A percentile compares a stretch with the other conserved stretches of the same genome.
Conservation (phyloP, 92 coral and sea anemone species). For the Siderastrea radians region DNA sequence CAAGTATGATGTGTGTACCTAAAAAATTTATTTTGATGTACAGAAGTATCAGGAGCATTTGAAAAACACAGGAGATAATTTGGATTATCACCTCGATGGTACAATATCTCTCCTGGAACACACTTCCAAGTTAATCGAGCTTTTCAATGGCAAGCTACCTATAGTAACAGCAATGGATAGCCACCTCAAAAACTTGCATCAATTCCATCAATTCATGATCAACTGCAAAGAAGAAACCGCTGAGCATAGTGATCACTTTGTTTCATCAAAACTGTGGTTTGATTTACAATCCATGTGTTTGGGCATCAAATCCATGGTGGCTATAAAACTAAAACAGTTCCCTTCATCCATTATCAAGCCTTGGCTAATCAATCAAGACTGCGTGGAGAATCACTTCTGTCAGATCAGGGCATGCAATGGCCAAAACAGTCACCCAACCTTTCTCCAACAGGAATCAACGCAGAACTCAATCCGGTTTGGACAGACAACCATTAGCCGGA, state of each 20-base stretch:
- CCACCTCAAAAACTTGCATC: background rate
- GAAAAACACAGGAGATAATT: background rate
- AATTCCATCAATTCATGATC: background rate
- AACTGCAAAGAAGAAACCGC: slow-evolving; percentile 7
- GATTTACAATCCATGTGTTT: slow-evolving; percentile 26
- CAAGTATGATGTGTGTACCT: background rate
- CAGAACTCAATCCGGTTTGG: background rate
- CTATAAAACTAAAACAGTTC: slow-evolving; percentile 2
- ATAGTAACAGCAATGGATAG: background rate
- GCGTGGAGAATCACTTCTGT: too few species aligned
- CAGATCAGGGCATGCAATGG: too few species aligned
- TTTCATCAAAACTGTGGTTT: slow-evolving; percentile 25
- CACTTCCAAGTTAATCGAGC: slow-evolving; percentile 12
- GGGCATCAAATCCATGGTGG: slow-evolving; percentile 4
- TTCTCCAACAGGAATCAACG: too few species aligned
- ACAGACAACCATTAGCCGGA: too few species aligned
- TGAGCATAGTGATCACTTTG: background rate
- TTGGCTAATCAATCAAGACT: too few species aligned
- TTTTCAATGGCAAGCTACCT: slow-evolving; percentile 17
- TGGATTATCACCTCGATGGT: background rate
- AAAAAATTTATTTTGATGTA: background rate
- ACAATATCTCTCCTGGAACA: background rate
- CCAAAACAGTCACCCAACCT: too few species aligned
- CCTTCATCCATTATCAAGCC: background rate
- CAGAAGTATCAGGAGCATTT: slow-evolving; percentile 1